These are phyloP conservation scores for Atractosteus spatula DNA, from an alignment of 2,113 vertebrate genomes.

Conservation along the genomic window DNA sequence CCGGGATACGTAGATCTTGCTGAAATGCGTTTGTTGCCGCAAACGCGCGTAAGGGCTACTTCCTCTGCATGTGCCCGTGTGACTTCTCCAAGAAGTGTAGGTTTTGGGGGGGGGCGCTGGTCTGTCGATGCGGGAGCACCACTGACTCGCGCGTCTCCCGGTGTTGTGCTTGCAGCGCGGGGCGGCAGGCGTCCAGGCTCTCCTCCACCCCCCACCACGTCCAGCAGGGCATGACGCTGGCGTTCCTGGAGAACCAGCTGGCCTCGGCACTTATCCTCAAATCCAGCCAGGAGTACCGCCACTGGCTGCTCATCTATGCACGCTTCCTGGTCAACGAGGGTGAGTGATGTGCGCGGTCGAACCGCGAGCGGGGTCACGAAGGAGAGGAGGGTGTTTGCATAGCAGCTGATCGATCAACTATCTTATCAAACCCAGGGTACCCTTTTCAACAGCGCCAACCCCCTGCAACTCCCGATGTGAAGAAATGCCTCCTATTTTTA, in stretches of 20 bases:
- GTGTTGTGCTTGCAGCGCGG: constrained; percentile 63
- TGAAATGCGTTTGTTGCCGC: not conserved
- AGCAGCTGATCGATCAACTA: no score
- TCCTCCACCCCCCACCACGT: constrained; percentile 89
- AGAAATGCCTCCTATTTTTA: no score
- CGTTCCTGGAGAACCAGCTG: constrained; percentile 94
- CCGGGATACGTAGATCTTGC: not conserved
- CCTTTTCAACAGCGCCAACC: no score
- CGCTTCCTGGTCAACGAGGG: constrained; percentile 97
- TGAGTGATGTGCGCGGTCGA: constrained; percentile 36
- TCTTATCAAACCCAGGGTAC: no score
- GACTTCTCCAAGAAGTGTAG: not conserved
- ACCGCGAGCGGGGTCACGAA: no score
- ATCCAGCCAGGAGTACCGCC: constrained; percentile 87
- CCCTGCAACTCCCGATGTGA: no score
- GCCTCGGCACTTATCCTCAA: constrained; percentile 81
- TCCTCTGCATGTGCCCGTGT: no score
- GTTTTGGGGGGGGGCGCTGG: no score
- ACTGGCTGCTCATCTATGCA: constrained; percentile 96
- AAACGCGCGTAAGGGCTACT: not conserved
- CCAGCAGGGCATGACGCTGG: constrained; percentile 89
- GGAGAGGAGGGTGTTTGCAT: no score
- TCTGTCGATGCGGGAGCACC: not conserved
- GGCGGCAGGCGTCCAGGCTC: constrained; percentile 86
- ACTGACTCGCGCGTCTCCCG: constrained; percentile 19